Percentiles rank a stretch among this genome's conserved stretches.
These are phyloP conservation scores for Oncorhynchus keta DNA, from an alignment of 2,113 vertebrate genomes.

Conservation along the genomic window DNA sequence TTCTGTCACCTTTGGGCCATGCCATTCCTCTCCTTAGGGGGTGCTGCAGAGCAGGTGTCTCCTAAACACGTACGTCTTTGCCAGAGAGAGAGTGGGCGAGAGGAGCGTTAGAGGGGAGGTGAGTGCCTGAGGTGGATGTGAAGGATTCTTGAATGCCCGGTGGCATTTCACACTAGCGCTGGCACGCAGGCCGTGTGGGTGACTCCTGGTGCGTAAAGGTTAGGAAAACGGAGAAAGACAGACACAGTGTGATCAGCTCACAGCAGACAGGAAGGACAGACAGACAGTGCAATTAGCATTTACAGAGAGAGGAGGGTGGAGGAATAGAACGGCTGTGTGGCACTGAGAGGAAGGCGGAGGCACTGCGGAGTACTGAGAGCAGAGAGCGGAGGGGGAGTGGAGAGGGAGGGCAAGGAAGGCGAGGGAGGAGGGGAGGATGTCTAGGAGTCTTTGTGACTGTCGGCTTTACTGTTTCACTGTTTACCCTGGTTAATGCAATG, in stretches of 20 bases:
- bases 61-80: no score
- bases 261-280: slow-evolving; percentile 33
- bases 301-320: slow-evolving; percentile 27
- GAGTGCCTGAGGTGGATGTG: slow-evolving; percentile 5
- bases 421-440: slow-evolving; percentile 48
- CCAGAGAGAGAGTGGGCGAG: background rate
- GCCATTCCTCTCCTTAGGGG: no score
- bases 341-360: background rate
- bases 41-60: background rate
- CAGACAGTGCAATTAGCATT: slow-evolving; percentile 66
- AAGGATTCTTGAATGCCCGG: slow-evolving; percentile 34
- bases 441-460: slow-evolving; percentile 50
- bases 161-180: slow-evolving; percentile 48
- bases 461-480: background rate
- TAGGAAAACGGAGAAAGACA: slow-evolving; percentile 31
- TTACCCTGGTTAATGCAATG: slow-evolving; percentile 53
- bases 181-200: background rate
- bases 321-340: background rate
- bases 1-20: no score
- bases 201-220: slow-evolving; percentile 55
- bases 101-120: background rate
- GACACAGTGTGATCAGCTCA: background rate
- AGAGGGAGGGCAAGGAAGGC: slow-evolving; percentile 29
- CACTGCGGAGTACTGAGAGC: background rate
- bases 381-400: slow-evolving; percentile 4